A percentile compares a stretch with the other conserved stretches of the same genome.
These are phyloP conservation scores for Cariama cristata DNA, from an alignment of 2,113 vertebrate genomes.

Conservation along the genomic window DNA sequence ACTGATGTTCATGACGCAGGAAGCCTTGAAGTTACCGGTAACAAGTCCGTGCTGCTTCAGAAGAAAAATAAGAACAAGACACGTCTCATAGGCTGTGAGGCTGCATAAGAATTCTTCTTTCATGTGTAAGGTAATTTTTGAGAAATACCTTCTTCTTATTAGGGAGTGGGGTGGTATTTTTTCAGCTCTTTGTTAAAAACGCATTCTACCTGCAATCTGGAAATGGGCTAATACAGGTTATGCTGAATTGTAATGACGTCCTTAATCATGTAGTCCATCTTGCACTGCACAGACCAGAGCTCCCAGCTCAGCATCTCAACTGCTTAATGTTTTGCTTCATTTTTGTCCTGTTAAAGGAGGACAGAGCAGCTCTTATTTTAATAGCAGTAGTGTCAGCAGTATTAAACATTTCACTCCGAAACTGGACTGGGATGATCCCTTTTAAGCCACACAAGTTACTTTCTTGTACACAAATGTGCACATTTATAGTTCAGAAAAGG, in stretches of 20 bases:
- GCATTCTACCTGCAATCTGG: background rate
- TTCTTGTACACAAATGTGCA: background rate
- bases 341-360: background rate
- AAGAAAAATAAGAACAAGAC: background rate
- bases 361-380: background rate
- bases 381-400: background rate
- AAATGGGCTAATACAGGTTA: background rate
- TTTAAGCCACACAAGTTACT: background rate
- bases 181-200: background rate
- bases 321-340: background rate
- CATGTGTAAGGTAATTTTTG: background rate
- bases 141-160: background rate
- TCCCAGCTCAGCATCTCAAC: background rate
- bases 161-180: background rate
- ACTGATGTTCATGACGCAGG: rapidly evolving
- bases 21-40: background rate
- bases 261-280: background rate
- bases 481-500: background rate
- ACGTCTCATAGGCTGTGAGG: background rate
- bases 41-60: background rate
- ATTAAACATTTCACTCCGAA: background rate
- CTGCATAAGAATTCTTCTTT: background rate
- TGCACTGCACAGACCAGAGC: rapidly evolving
- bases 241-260: background rate
- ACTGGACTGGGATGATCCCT: background rate